Percentiles rank a stretch among this genome's conserved stretches.
Evolutionary conservation across 2,113 vertebrate genomes (phyloP).

Genomic region (Atrichornis clamosus): DNA sequence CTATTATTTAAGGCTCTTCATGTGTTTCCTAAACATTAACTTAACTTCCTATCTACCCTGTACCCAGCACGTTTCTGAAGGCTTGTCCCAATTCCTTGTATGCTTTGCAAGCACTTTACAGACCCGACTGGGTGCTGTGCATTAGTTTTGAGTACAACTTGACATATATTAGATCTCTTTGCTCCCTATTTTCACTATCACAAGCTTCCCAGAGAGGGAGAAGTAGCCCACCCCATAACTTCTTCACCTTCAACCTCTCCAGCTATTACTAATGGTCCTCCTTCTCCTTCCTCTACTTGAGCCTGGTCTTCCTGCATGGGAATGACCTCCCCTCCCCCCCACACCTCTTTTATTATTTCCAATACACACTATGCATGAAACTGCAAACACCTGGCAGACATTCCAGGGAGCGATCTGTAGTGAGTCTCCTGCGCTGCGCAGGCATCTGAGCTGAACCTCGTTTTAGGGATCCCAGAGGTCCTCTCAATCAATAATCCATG

Average conservation of each 20-base stretch:
- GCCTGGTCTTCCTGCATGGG: slow-evolving; percentile 33
- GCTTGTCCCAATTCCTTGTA: neutral
- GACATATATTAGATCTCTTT: neutral
- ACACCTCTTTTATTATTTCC: slow-evolving; percentile 22
- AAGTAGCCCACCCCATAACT: slow-evolving; percentile 11
- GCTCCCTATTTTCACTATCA: neutral
- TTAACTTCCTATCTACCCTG: neutral
- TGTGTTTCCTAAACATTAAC: neutral
- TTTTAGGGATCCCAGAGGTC: slow-evolving; percentile 74
- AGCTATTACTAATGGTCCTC: slow-evolving; percentile 25
- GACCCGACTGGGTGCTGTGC: neutral
- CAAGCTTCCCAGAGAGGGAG: neutral
- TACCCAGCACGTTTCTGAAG: neutral
- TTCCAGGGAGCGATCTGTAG: slow-evolving; percentile 53
- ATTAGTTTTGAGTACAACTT: neutral
- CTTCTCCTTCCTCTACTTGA: neutral
- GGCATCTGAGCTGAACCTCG: slow-evolving; percentile 56
- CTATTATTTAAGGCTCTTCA: neutral
- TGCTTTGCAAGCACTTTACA: neutral
- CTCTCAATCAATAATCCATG: slow-evolving; percentile 79
- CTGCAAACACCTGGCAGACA: slow-evolving; percentile 72
- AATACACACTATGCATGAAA: slow-evolving; percentile 34
- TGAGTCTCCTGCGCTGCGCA: slow-evolving; percentile 49
- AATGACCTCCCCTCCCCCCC: slow-evolving; percentile 39
- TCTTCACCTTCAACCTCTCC: slow-evolving; percentile 13